Evolutionary conservation across 2,888 invertebrate genomes (phyloP), one percentile per base, ranked within the genome.

Genomic region (Xestia c-nigrum): DNA sequence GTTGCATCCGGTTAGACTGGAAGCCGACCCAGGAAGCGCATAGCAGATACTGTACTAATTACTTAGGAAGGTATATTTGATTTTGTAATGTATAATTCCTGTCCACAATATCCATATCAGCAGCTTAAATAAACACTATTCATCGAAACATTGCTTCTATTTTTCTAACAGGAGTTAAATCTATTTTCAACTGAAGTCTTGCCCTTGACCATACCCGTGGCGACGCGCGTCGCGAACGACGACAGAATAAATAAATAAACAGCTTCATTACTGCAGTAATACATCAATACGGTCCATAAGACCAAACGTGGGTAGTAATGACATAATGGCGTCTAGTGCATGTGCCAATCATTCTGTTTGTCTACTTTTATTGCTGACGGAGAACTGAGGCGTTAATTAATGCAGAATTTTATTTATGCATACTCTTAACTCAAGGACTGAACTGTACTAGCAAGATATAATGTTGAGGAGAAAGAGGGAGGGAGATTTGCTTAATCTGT

Each of bases 291-390:
- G 57, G 21, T 21, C 21, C 66, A 5, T 19, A 68, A 40, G 31
- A 14, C 40, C 50, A 21, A 21, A 74, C 68, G 88, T 88, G 85
- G 88, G 84, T n/a, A 69, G 80, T 43, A 74, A 83, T 88, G 88
- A 87, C 88, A 87, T 87, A 88, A 88, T 86, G 78, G 73, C 71
- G 74, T 70, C 81, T 77, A 75, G 72, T 19, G 80, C 68, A 74
- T 59, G 63, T 76, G 83, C 76, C 84, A 80, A 84, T 76, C 76
- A 76, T 74, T 57, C 31, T 68, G 80, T 79, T 74, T 72, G 57
- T 68, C 24, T 83, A 50, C 63, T 21, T 70, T 83, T 68, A 64
- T 74, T 64, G 57, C 52, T 21, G 50, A 66, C 24, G 24, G 46
- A 59, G 61, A 31, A 72, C 55, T 47, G 70, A 63, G 31, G 57